phyloP scores from a whole-genome alignment of 2,113 vertebrate genomes.

The Poicephalus gulielmi region DNA sequence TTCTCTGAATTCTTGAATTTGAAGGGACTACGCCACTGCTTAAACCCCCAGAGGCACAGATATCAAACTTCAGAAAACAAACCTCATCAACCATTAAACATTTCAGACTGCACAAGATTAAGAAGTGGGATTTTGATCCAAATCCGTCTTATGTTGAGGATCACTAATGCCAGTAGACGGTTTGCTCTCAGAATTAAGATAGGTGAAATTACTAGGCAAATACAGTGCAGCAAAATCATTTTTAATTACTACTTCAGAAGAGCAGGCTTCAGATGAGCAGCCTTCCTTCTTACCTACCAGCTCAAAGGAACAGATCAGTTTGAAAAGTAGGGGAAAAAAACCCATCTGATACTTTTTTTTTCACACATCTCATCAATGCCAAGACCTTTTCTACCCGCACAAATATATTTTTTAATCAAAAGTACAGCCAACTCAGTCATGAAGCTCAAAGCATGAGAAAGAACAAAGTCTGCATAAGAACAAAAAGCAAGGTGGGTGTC shows the following conservation, averaged over 20 bases:
- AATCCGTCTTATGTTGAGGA: constrained; percentile 18
- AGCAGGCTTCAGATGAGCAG: background rate
- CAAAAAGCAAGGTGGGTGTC: background rate
- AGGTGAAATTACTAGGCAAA: background rate
- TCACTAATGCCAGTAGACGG: background rate
- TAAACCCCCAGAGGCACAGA: background rate
- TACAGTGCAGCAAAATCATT: background rate
- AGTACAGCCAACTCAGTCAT: background rate
- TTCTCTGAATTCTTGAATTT: background rate
- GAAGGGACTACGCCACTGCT: background rate
- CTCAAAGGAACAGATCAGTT: background rate
- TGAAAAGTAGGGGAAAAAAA: background rate
- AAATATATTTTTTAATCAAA: background rate
- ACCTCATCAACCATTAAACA: background rate
- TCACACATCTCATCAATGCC: background rate
- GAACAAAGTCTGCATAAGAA: background rate
- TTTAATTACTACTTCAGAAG: background rate
- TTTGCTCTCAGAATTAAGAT: constrained; percentile 15
- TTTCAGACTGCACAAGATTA: constrained; percentile 9
- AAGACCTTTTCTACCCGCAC: background rate
- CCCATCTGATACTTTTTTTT: background rate
- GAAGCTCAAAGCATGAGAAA: background rate
- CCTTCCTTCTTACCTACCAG: background rate
- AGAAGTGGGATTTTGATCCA: constrained; percentile 10
- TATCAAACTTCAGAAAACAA: constrained; percentile 42